phyloP scores from a whole-genome alignment of 2,888 invertebrate species.

The Neoascia interrupta region DNA sequence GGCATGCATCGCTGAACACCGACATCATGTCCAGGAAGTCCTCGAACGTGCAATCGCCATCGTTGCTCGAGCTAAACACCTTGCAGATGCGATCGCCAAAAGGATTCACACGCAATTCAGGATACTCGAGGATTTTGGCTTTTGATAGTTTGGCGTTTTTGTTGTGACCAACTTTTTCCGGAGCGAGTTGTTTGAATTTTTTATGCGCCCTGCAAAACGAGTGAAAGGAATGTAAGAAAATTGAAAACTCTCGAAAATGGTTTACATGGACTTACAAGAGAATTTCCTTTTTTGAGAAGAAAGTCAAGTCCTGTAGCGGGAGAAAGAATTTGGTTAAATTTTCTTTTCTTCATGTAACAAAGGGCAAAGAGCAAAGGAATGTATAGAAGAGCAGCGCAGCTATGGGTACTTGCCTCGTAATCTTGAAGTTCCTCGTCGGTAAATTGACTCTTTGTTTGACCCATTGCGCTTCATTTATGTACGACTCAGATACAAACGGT shows the following conservation, averaged over 20 bases:
- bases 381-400: background rate
- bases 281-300: constrained; percentile 96
- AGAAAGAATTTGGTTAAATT: constrained; percentile 9
- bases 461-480: constrained; percentile 81
- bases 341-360: no score
- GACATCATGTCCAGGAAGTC: constrained; percentile 99
- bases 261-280: constrained; percentile 85
- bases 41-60: constrained; percentile 96
- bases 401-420: constrained; percentile 85
- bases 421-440: constrained; percentile 93
- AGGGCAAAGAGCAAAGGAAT: background rate
- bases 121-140: constrained; percentile 91
- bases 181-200: constrained; percentile 92
- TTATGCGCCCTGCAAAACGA: constrained; percentile 88
- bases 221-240: no score
- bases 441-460: constrained; percentile 91
- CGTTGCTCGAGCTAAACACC: constrained; percentile 93
- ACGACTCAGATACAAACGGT: background rate
- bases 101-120: constrained; percentile 93
- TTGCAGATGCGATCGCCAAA: constrained; percentile 95
- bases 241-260: background rate
- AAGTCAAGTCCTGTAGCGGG: constrained; percentile 89
- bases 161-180: constrained; percentile 93
- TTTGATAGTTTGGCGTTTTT: constrained; percentile 92
- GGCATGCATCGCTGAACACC: constrained; percentile 94